Percentiles rank a stretch among this genome's conserved stretches.
Evolutionary conservation across 2,797 vertebrate species (phyloP).

Genomic region (Heteromormyrus szaboi): DNA sequence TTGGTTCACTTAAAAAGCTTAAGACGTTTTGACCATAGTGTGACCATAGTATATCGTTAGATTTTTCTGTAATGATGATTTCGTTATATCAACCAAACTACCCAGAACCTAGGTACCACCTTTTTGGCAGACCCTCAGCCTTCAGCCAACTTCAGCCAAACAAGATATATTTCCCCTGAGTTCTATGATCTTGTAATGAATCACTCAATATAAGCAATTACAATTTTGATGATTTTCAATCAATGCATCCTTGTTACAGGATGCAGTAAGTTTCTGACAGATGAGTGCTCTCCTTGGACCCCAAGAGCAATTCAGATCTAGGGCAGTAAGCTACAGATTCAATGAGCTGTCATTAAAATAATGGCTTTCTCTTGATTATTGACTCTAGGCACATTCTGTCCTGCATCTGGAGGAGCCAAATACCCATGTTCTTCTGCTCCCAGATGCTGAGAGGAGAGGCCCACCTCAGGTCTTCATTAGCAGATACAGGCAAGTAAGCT

Average conservation of each 20-base stretch:
- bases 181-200: background rate
- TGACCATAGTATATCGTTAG: background rate
- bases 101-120: background rate
- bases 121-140: background rate
- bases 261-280: too few species aligned
- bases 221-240: background rate
- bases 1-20: background rate
- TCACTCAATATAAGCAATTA: background rate
- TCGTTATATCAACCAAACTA: background rate
- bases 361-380: background rate
- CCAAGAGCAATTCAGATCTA: background rate
- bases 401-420: slow-evolving; percentile 94
- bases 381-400: slow-evolving; percentile 82
- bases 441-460: slow-evolving; percentile 64
- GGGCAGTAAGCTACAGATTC: background rate
- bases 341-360: background rate
- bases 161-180: background rate
- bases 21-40: background rate
- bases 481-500: slow-evolving; percentile 75
- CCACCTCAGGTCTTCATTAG: slow-evolving; percentile 90
- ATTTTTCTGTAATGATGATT: background rate
- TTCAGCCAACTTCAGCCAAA: background rate
- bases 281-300: background rate
- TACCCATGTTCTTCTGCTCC: slow-evolving; percentile 74
- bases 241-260: background rate